Evolutionary conservation across 2,797 vertebrate species (phyloP).

Genomic region (Clarias fuscus): DNA sequence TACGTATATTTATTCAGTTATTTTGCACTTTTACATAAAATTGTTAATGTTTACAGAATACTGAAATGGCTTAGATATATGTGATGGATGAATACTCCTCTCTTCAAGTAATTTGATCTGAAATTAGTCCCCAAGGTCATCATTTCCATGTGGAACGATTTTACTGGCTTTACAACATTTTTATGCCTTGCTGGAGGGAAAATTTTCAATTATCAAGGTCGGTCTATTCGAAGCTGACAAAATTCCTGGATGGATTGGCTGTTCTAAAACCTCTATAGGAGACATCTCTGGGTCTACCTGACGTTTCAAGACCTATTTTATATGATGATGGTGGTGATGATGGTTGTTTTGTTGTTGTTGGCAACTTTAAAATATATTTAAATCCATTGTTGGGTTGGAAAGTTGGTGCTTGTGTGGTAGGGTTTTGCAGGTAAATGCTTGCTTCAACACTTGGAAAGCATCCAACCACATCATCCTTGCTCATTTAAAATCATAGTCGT

Average conservation of each 20-base stretch:
- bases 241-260: slow-evolving; percentile 16
- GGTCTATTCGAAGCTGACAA: slow-evolving; percentile 15
- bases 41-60: neutral
- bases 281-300: neutral
- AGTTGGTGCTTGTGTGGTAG: neutral
- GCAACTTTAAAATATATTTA: neutral
- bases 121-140: slow-evolving; percentile 33
- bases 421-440: neutral
- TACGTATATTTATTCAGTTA: neutral
- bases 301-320: neutral
- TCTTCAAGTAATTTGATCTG: slow-evolving; percentile 12
- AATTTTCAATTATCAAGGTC: slow-evolving; percentile 27
- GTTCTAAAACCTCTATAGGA: neutral
- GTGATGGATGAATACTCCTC: slow-evolving; percentile 1
- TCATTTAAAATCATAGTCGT: neutral
- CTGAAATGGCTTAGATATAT: neutral
- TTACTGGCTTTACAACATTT: slow-evolving; percentile 30
- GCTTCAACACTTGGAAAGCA: neutral
- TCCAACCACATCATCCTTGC: neutral
- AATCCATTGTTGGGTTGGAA: neutral
- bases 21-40: neutral
- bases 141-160: slow-evolving; percentile 34
- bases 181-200: slow-evolving; percentile 28
- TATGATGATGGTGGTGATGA: neutral
- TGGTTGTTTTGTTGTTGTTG: neutral